Evolutionary conservation across 2,113 vertebrate genomes (phyloP).

Genomic region (Lutjanus erythropterus): DNA sequence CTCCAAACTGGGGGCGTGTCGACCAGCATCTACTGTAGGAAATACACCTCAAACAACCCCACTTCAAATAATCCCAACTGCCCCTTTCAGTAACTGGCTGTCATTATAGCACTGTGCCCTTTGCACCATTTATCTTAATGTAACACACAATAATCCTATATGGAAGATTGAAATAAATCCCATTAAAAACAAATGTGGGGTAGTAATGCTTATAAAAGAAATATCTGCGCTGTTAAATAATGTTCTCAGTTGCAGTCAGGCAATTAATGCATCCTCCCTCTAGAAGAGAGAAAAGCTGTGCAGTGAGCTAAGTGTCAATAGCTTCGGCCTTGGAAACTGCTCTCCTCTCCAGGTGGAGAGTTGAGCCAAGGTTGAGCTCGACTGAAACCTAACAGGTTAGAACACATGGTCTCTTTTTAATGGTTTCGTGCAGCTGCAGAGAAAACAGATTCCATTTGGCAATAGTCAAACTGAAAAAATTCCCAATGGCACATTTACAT

Average conservation of each 20-base stretch:
- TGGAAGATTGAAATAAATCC: slow-evolving; percentile 9
- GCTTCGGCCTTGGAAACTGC: slow-evolving; percentile 64
- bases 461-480: slow-evolving; percentile 57
- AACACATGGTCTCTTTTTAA: slow-evolving; percentile 80
- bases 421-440: slow-evolving; percentile 79
- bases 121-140: slow-evolving; percentile 16
- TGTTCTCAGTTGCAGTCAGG: slow-evolving; percentile 49
- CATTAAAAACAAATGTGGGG: slow-evolving; percentile 19
- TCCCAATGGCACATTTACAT: slow-evolving; percentile 75
- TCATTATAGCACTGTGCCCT: neutral
- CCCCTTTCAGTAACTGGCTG: neutral
- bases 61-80: no score
- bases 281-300: slow-evolving; percentile 39
- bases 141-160: slow-evolving; percentile 8
- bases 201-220: slow-evolving; percentile 5
- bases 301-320: slow-evolving; percentile 70
- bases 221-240: slow-evolving; percentile 33
- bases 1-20: no score
- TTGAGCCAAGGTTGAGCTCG: slow-evolving; percentile 83
- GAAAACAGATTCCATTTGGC: slow-evolving; percentile 81
- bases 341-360: slow-evolving; percentile 77
- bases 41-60: no score
- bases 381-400: slow-evolving; percentile 80
- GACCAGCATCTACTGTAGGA: no score
- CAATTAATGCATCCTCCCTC: slow-evolving; percentile 47